Evolutionary conservation across 2,888 invertebrate species (phyloP).

Genomic region (Oscheius sp.): DNA sequence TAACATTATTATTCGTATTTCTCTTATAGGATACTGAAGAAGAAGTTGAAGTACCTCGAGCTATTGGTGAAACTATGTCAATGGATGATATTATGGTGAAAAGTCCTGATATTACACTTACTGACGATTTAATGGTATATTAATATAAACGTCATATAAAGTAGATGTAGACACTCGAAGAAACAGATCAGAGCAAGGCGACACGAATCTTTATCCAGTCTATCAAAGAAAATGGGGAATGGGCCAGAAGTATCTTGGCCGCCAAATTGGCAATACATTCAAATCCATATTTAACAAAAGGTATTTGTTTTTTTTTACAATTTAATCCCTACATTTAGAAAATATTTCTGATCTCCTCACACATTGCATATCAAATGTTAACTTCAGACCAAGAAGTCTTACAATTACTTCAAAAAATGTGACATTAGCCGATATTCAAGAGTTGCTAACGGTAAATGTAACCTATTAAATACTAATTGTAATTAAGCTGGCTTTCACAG

Average conservation of each 20-base stretch:
- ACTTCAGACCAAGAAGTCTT: not conserved
- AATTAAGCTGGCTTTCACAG: not conserved
- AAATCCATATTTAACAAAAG: constrained; percentile 2
- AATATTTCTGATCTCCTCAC: not conserved
- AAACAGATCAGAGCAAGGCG: not conserved
- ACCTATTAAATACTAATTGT: not conserved
- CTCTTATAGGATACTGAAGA: not conserved
- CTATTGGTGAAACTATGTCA: not conserved
- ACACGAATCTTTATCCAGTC: not conserved
- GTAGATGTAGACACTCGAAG: not conserved
- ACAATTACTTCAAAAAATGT: not conserved
- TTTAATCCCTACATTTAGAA: not conserved
- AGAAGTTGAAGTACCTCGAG: no score
- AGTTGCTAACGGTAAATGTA: not conserved
- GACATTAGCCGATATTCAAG: not conserved
- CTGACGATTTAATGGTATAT: not conserved
- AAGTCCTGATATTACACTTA: not conserved
- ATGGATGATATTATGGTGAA: not conserved
- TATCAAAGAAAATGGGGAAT: not conserved
- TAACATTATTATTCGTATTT: not conserved
- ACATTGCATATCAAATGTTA: not conserved
- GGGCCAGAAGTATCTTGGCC: not conserved
- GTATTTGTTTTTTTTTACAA: not conserved
- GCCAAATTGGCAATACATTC: not conserved
- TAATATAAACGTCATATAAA: not conserved